phyloP scores from a whole-genome alignment of 2,888 invertebrate species.

The Augiades crinisus region DNA sequence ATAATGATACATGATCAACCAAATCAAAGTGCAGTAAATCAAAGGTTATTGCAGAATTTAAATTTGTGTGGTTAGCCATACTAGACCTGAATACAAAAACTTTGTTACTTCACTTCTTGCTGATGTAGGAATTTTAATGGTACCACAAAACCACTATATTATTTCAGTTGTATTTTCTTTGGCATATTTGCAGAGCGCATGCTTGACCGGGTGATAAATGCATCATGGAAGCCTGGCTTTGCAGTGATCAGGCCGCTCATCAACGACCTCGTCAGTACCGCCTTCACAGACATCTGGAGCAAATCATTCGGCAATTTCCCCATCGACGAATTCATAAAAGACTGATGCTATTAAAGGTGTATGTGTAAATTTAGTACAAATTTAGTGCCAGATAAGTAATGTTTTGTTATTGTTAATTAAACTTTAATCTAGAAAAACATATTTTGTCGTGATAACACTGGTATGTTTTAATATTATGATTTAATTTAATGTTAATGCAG shows the following conservation, averaged over 20 bases:
- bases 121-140: too few relatives aligned
- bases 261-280: conserved; percentile 91
- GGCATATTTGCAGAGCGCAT: conserved; percentile 82
- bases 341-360: conserved; percentile 38
- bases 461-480: too few relatives aligned
- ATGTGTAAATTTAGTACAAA: conserved; percentile 12
- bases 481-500: too few relatives aligned
- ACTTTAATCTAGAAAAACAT: neutral
- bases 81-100: too few relatives aligned
- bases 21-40: too few relatives aligned
- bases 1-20: too few relatives aligned
- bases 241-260: conserved; percentile 88
- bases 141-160: too few relatives aligned
- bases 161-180: too few relatives aligned
- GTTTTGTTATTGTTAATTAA: neutral
- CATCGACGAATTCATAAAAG: conserved; percentile 82
- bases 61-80: too few relatives aligned
- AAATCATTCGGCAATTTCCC: conserved; percentile 88
- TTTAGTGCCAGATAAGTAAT: conserved; percentile 17
- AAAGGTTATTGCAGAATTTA: too few relatives aligned
- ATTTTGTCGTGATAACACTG: neutral
- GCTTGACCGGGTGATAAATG: conserved; percentile 89
- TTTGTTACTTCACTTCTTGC: too few relatives aligned
- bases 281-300: conserved; percentile 91
- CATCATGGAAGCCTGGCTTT: conserved; percentile 91